Conservation (phyloP, 2,888 invertebrate genomes). For the Caenorhabditis sp. region DNA sequence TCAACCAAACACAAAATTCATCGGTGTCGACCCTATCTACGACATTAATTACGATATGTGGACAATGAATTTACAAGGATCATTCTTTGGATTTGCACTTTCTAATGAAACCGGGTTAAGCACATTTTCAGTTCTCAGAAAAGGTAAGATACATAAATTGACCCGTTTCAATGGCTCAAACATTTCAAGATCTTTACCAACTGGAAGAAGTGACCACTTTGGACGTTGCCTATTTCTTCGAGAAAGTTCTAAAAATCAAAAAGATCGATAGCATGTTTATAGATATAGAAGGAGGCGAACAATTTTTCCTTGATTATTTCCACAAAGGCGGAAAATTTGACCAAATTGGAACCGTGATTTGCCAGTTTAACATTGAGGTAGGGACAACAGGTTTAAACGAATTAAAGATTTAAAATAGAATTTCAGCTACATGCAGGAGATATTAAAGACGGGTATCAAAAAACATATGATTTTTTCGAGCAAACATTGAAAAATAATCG, state of each 20-base stretch:
- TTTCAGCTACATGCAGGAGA: too few species aligned
- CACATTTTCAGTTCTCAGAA: constrained; percentile 14
- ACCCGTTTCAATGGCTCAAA: background rate
- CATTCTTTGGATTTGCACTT: constrained; percentile 42
- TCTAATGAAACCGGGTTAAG: constrained; percentile 17
- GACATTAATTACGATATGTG: constrained; percentile 34
- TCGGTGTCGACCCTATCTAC: constrained; percentile 43
- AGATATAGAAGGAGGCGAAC: background rate
- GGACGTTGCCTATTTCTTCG: constrained; percentile 28
- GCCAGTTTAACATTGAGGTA: too few species aligned
- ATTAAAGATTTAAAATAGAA: too few species aligned
- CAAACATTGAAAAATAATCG: too few species aligned
- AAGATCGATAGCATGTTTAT: background rate
- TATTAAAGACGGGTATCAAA: too few species aligned
- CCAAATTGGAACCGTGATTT: background rate
- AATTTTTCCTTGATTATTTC: background rate
- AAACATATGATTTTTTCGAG: too few species aligned
- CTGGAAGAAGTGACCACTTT: constrained; percentile 36
- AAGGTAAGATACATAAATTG: too few species aligned
- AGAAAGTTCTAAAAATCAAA: constrained; percentile 6
- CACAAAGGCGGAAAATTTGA: background rate
- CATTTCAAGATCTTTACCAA: too few species aligned
- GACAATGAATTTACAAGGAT: constrained; percentile 23
- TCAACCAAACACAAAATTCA: constrained; percentile 7
- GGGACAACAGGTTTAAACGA: too few species aligned